Conservation (phyloP, 2,113 vertebrate genomes). For the Microcebus lehilahytsara region DNA sequence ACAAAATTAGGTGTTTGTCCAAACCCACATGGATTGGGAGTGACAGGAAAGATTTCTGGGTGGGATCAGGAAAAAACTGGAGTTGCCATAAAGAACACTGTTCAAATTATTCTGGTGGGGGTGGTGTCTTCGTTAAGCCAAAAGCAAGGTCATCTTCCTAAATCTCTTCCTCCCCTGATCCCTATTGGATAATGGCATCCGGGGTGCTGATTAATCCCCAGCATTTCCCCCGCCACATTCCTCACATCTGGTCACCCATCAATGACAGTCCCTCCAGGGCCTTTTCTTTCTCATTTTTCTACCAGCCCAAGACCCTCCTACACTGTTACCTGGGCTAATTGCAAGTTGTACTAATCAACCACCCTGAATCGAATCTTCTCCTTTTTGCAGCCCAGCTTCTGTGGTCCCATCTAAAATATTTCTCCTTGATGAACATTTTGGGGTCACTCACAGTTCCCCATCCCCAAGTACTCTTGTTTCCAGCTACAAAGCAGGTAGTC, state of each 20-base stretch:
- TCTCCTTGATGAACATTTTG: not conserved
- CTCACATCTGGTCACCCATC: not conserved
- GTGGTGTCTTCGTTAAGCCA: not conserved
- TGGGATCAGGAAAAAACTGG: not conserved
- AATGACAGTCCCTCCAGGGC: not conserved
- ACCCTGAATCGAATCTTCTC: not conserved
- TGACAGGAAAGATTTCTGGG: not conserved
- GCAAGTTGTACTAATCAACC: rapidly evolving
- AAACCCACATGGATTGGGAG: not conserved
- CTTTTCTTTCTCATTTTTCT: not conserved
- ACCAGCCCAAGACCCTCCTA: not conserved
- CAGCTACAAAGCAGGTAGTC: not conserved
- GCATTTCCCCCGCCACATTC: not conserved
- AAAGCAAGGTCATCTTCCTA: not conserved
- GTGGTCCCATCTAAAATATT: not conserved
- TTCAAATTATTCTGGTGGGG: not conserved
- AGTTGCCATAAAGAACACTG: not conserved
- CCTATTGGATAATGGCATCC: not conserved
- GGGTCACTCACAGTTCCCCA: not conserved
- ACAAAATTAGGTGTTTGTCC: not conserved
- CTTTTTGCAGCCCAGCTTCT: not conserved
- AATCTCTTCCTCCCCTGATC: not conserved
- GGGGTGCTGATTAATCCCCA: not conserved
- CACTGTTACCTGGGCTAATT: rapidly evolving
- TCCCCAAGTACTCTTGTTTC: rapidly evolving